Conservation (phyloP, 2,113 vertebrate species). For the Psettodes erumei region DNA sequence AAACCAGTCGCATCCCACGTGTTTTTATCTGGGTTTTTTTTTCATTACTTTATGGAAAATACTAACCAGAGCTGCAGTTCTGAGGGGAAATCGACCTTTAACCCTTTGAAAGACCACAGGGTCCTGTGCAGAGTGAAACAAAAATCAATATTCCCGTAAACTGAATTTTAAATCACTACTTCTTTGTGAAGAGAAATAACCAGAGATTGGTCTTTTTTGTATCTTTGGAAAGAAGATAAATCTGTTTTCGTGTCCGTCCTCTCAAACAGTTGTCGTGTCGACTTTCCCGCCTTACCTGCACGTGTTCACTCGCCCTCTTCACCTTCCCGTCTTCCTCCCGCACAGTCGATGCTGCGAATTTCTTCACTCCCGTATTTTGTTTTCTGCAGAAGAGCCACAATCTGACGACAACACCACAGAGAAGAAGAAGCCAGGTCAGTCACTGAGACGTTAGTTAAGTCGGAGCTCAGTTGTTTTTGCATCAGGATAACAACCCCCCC, state of each 20-base stretch:
- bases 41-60: not conserved
- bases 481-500: too few relatives aligned
- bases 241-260: too few relatives aligned
- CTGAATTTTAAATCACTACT: not conserved
- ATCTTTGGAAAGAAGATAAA: not conserved
- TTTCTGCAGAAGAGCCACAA: slow-evolving; percentile 65
- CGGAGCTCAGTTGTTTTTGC: too few relatives aligned
- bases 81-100: too few relatives aligned
- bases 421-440: slow-evolving; percentile 76
- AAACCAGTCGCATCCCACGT: too few relatives aligned
- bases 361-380: not conserved
- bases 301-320: slow-evolving; percentile 6
- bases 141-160: not conserved
- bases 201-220: not conserved
- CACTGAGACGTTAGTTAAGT: not conserved
- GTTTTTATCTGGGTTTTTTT: too few relatives aligned
- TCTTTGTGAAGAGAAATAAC: not conserved
- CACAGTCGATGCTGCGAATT: not conserved
- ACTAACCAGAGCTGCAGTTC: not conserved
- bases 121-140: not conserved
- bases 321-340: not conserved
- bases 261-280: too few relatives aligned
- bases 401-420: slow-evolving; percentile 67
- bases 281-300: slow-evolving; percentile 10
- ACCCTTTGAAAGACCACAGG: too few relatives aligned